These are phyloP conservation scores for Standfussiana lucernea DNA, from an alignment of 2,888 invertebrate species.

Conservation along the genomic window DNA sequence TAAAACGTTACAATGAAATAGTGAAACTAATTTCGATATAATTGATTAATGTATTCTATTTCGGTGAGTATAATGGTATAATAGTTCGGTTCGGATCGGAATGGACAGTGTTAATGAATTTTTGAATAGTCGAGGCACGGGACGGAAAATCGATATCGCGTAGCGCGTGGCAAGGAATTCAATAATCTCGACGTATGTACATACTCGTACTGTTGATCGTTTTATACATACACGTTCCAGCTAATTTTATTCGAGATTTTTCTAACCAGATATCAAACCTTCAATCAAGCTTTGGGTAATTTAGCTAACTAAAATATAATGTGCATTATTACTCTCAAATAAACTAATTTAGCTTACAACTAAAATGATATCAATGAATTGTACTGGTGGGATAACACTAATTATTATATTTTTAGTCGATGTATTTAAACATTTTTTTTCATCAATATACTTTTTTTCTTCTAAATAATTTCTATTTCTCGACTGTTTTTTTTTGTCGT, in stretches of 20 bases:
- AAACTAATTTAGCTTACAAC: slow-evolving; percentile 70
- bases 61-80: slow-evolving; percentile 71
- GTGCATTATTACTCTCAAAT: slow-evolving; percentile 59
- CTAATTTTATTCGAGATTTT: slow-evolving; percentile 43
- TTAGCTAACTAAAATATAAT: slow-evolving; percentile 48
- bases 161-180: slow-evolving; percentile 81
- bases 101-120: slow-evolving; percentile 87
- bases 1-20: slow-evolving; percentile 17
- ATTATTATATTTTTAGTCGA: slow-evolving; percentile 66
- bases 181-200: slow-evolving; percentile 66
- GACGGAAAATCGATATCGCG: slow-evolving; percentile 88
- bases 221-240: slow-evolving; percentile 46
- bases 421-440: slow-evolving; percentile 65
- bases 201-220: slow-evolving; percentile 22
- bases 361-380: slow-evolving; percentile 78
- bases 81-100: slow-evolving; percentile 79
- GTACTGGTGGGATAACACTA: slow-evolving; percentile 72
- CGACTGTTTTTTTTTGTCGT: slow-evolving; percentile 52
- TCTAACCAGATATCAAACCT: slow-evolving; percentile 39
- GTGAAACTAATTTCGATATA: slow-evolving; percentile 57
- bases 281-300: slow-evolving; percentile 59
- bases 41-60: slow-evolving; percentile 70
- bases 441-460: slow-evolving; percentile 62
- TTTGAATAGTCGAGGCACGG: slow-evolving; percentile 87
- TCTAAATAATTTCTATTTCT: slow-evolving; percentile 66